Evolutionary conservation across 1,140 invertebrate genomes (phyloP), one percentile per base, ranked within the genome.

Genomic region (Drosophila novamexicana): DNA sequence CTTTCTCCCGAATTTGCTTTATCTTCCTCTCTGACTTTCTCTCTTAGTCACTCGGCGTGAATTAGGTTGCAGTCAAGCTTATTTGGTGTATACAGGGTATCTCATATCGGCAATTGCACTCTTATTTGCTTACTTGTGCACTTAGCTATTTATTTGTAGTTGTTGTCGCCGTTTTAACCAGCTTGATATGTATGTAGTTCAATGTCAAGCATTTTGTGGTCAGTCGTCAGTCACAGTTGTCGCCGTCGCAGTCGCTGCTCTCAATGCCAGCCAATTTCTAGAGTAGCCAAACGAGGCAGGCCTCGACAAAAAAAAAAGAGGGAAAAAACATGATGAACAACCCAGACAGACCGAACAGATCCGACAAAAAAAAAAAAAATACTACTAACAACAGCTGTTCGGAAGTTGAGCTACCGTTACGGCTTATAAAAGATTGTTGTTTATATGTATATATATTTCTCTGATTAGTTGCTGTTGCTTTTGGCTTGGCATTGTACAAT

Each of bases 161-260:
- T 16, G 22, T 18, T 37, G 10, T 63, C 32, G 50, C 34, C 16
- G 52, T 53, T 53, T 52, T 42, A 66, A 37, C 63, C 58, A 61
- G 40, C 63, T 57, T 64, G 32, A 62, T 61, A 56, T 74, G 65
- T 62, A 74, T 74, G 65, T 74, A 58, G 71, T 86, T 86, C 82
- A 85, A 85, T 86, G 82, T 85, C 82, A 85, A 75, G 75, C 75
- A 45, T 52, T 79, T 65, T 75, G 82, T 86, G 77, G 78, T 81
- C 70, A 72, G 47, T 56, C 79, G 73, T 81, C 79, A 77, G 79
- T 81, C 70, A 59, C 54, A 72, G 62, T 71, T 71, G 68, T 71
- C 69, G 70, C 22, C 39, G 53, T 44, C 53, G 64, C 42, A 34
- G 63, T 42, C 45, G 61, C 79, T 58, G 79, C 81, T 85, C 78